Evolutionary conservation across 2,888 invertebrate species (phyloP), one percentile per base, ranked within the genome.

Genomic region (Alloscopus bannaensis): DNA sequence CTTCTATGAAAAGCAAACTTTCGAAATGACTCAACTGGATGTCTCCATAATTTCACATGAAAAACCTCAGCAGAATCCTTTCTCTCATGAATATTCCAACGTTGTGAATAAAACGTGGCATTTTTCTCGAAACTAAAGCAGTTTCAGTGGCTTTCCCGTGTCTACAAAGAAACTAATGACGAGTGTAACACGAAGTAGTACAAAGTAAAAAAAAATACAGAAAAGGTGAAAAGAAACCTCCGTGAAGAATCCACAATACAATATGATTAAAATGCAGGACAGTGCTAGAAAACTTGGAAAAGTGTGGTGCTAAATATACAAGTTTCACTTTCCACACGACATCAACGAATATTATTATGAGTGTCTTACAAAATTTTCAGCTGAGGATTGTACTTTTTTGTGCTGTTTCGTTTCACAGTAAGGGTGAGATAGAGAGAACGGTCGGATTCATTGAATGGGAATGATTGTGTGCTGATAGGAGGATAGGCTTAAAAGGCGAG

Each of bases 401-500:
- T 4, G 18, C 45, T 45, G 45, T 16, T 45, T 36, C 13, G 13
- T 36, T 36, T 8, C 13, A 36, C 36, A 24, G 3, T 45, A n/a
- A 11, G 16, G 24, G 57, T n/a, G 57, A 26, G 66, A 57, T 24
- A 55, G 22, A 59, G 31, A 62, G 45, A 52, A 59, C 45, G 31
- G 57, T 40, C 22, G 65, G 78, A 70, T 78, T 71, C 65, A 59
- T 66, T 70, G 55, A 70, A 65, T 20, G 70, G 72, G 65, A 73
- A 47, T 73, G 66, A 66, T 80, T 72, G 60, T 77, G 77, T 70
- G 69, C 77, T 78, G 77, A 70, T 78, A 70, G 77, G 77, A 70
- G 77, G 77, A 70, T 71, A 57, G 77, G 70, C 77, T 78, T 62
- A 64, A 78, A 71, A 71, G 79, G 81, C 81, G 57, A 68, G 81